Evolutionary conservation across 2,888 invertebrate species (phyloP).

Genomic region (Oligia fasciuncula): DNA sequence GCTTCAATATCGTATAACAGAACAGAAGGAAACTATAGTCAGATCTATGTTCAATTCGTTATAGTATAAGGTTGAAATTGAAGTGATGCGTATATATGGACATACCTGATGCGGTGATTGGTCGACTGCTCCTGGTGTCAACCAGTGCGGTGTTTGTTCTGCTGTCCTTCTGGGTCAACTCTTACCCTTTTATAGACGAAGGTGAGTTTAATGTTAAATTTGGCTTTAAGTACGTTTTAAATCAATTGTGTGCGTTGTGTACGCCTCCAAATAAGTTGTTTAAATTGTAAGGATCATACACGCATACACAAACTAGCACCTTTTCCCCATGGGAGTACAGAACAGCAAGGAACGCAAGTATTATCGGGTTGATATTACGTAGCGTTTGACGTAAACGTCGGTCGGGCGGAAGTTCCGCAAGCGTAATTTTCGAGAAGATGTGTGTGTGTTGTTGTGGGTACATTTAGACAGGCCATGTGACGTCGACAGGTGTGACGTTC

Average conservation of each 20-base stretch:
- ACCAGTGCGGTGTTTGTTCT: conserved; percentile 89
- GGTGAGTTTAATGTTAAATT: conserved; percentile 77
- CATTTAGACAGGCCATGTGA: neutral
- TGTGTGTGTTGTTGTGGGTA: neutral
- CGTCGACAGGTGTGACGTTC: no score
- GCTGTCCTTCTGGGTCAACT: conserved; percentile 92
- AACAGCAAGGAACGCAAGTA: neutral
- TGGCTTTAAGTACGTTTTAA: neutral
- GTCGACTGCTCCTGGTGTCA: conserved; percentile 89
- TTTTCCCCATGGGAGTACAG: neutral
- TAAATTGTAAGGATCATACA: neutral
- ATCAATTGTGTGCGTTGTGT: neutral
- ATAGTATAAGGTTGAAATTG: conserved; percentile 22
- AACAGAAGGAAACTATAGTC: conserved; percentile 88
- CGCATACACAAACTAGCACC: neutral
- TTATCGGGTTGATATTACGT: neutral
- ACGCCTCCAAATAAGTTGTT: neutral
- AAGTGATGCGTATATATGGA: conserved; percentile 84
- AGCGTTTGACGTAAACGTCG: neutral
- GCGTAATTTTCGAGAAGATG: no score
- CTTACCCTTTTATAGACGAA: conserved; percentile 92
- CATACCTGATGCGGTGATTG: conserved; percentile 89
- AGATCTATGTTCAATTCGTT: conserved; percentile 50
- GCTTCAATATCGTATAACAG: conserved; percentile 25
- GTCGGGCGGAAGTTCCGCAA: neutral